These are phyloP conservation scores for Raja brachyura DNA, from an alignment of 2,113 vertebrate genomes.

Conservation along the genomic window DNA sequence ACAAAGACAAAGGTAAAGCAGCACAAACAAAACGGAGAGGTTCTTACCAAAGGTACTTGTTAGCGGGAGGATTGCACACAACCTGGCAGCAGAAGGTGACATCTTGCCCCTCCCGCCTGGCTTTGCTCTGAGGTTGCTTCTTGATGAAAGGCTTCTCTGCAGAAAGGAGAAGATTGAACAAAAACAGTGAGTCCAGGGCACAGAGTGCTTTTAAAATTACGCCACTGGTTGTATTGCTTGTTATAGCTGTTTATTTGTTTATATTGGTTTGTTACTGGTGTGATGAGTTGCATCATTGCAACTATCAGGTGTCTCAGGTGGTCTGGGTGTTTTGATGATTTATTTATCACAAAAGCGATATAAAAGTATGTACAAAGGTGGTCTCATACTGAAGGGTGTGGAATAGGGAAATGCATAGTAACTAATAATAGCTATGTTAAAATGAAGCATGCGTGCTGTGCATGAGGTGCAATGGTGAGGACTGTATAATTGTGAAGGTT, in stretches of 20 bases:
- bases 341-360: too few relatives aligned
- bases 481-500: neutral
- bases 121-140: slow-evolving; percentile 73
- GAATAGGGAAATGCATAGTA: too few relatives aligned
- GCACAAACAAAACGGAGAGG: neutral
- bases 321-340: too few relatives aligned
- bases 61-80: slow-evolving; percentile 64
- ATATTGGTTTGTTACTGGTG: neutral
- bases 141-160: slow-evolving; percentile 78
- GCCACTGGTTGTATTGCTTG: neutral
- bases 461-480: neutral
- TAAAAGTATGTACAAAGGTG: too few relatives aligned
- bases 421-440: neutral
- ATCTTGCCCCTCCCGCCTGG: slow-evolving; percentile 71
- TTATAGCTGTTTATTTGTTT: neutral
- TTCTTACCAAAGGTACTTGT: slow-evolving; percentile 80
- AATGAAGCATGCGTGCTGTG: neutral
- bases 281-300: too few relatives aligned
- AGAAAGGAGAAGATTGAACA: slow-evolving; percentile 15
- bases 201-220: too few relatives aligned
- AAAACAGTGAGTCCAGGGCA: neutral
- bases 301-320: too few relatives aligned
- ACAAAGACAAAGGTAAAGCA: neutral
- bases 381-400: too few relatives aligned
- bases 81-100: slow-evolving; percentile 82